A percentile compares a stretch with the other conserved stretches of the same genome.
Evolutionary conservation across 2,888 invertebrate species (phyloP).

Genomic region (Cantharis nigra): DNA sequence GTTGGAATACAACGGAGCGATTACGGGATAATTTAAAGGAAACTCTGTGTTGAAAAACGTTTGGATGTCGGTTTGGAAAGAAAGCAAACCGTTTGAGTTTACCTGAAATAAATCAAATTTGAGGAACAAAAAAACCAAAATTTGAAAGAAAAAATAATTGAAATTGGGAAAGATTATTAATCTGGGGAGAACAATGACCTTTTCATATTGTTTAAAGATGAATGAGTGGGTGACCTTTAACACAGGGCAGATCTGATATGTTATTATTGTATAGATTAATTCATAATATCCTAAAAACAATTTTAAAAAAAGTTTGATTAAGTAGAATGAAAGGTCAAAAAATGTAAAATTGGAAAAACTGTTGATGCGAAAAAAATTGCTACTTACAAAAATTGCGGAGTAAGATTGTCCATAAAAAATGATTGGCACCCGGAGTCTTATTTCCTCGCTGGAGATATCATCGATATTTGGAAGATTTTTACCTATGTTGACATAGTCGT

Average conservation of each 20-base stretch:
- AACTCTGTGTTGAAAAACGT: conserved; percentile 87
- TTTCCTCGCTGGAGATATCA: conserved; percentile 69
- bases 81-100: conserved; percentile 87
- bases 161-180: not conserved
- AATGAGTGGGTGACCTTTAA: conserved; percentile 30
- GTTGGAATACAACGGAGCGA: conserved; percentile 90
- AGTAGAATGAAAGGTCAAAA: not conserved
- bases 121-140: too few species aligned
- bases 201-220: conserved; percentile 15
- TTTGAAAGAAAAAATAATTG: too few species aligned
- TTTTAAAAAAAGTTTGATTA: not conserved
- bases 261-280: conserved; percentile 18
- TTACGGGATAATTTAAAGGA: conserved; percentile 85
- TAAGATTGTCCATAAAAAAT: conserved; percentile 79
- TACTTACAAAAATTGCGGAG: conserved; percentile 82
- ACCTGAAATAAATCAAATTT: conserved; percentile 65
- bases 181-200: conserved; percentile 21
- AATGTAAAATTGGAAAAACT: not conserved
- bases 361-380: not conserved
- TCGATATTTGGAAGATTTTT: conserved; percentile 60
- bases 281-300: conserved; percentile 5
- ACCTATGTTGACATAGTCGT: conserved; percentile 64
- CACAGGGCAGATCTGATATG: conserved; percentile 18
- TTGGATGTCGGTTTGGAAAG: conserved; percentile 87
- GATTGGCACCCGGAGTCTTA: conserved; percentile 71